Evolutionary conservation across 1,140 invertebrate species (phyloP), one percentile per base, ranked within the genome.

Genomic region (Solen grandis): DNA sequence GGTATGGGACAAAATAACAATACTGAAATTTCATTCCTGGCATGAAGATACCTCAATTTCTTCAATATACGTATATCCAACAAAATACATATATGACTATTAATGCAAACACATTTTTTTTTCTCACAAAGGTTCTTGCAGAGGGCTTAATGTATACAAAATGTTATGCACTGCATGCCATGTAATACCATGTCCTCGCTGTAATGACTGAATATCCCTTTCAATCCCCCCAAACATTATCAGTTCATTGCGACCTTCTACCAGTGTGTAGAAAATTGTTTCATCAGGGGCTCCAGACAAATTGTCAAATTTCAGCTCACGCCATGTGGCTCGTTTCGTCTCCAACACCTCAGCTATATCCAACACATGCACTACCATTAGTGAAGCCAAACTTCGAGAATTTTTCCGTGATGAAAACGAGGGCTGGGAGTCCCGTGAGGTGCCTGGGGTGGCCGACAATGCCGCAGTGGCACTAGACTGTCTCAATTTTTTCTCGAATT

Each of bases 171-270:
- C 86, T 36, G 86, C 76, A 55, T 87, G 86, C 19, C 86, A 84
- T 41, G 82, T 82, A 19, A 87, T 80, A 25, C 84, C 85, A 31
- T 83, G 80, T n/a, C 86, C 85, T 46, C 85, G 82, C 76, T 89
- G 87, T 85, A 89, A 86, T 1, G 85, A 81, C 29, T 86, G 86
- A 16, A 88, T 76, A 46, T 92, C 90, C 29, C 82, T 83, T 31
- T 87, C 84, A 46, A 98, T 96, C 68, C 97, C 97, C 19, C 97
- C 98, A 94, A 99, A 99, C 93, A 99, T 95, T 60, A 99, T 96
- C 19, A 99, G 91, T 93, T 99, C 97, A 25, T 96, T 96, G 87
- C 96, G 96, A 57, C 97, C 97, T 66, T 95, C 94, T 1, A 98
- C 95, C 59, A 99, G 93, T 16, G 97, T 96, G 89, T 98, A 98